Conservation (phyloP, 2,797 vertebrate species). For the Tragelaphus eurycerus region DNA sequence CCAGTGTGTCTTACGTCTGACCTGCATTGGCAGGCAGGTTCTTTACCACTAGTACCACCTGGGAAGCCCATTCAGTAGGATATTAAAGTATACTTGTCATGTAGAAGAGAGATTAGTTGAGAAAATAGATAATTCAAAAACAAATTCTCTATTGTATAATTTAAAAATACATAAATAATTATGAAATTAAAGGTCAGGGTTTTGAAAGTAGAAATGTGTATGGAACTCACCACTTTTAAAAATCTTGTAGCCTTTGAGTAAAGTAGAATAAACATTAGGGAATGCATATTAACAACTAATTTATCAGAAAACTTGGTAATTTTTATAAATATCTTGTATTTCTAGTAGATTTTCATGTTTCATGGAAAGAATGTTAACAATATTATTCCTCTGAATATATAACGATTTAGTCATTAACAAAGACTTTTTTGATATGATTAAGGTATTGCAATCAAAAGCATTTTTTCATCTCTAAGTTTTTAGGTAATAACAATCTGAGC, state of each 20-base stretch:
- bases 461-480: background rate
- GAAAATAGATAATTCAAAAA: background rate
- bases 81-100: background rate
- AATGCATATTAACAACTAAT: background rate
- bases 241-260: background rate
- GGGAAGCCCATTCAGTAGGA: background rate
- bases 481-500: background rate
- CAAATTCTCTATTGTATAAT: background rate
- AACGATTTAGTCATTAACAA: background rate
- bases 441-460: background rate
- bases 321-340: background rate
- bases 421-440: background rate
- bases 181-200: background rate
- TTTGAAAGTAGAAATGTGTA: background rate
- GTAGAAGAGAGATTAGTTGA: background rate
- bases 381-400: background rate
- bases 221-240: background rate
- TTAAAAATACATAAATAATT: background rate
- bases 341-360: background rate
- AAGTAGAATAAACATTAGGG: background rate
- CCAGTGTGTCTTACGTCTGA: background rate
- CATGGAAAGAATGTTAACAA: background rate
- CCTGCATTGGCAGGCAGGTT: background rate
- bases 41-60: background rate
- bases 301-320: background rate